Base-by-base conservation (phyloP, 1,140 invertebrate species). In the Maconellicoccus hirsutus region DNA sequence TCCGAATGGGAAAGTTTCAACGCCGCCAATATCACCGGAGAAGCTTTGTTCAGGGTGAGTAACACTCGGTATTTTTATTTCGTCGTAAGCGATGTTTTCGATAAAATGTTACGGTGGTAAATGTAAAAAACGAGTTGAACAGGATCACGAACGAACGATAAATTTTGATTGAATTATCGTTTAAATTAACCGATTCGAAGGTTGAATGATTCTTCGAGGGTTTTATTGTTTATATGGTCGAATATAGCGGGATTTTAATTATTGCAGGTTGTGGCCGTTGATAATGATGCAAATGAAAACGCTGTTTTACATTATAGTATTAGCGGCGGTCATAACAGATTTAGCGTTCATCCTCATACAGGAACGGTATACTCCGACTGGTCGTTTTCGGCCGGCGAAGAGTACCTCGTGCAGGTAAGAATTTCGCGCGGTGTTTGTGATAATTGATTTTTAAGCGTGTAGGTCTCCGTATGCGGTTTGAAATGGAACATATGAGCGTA, bases 271-370 rank as follows among this genome's bases (percentile, higher is more conserved):
- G 82, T 91, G 38, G 93, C 93, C 2, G 86, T 88, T 70, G 94
- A 98, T 78, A 82, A 84, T 75, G 94, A 97, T 79, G 82, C 83
- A 70, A 92, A 89, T 1, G 83, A 83, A 63, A 96, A 94, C 82
- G 91, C 89, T 33, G 84, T 87, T 70, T 84, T 96, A 71, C 84
- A 84, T 27, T 94, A 93, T 81, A 86, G 85, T 72, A 87, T 94
- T n/a, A 90, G 90, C 77, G 86, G 85, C 26, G 86, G 86, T 1
- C 84, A 85, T 70, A 33, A 42, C 8, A 86, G 86, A 75, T 94
- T 94, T 78, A 85, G 84, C 72, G 90, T 94, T 74, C 84, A 94
- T 79, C 85, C 86, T 0, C 82, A 83, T n/a, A 92, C 89, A 0
- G 92, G 92, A 12, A 84, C 89, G 76, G 86, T 94, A 21, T 91